Evolutionary conservation across 2,113 vertebrate genomes (phyloP).

Genomic region (Dicerorhinus sumatrensis): DNA sequence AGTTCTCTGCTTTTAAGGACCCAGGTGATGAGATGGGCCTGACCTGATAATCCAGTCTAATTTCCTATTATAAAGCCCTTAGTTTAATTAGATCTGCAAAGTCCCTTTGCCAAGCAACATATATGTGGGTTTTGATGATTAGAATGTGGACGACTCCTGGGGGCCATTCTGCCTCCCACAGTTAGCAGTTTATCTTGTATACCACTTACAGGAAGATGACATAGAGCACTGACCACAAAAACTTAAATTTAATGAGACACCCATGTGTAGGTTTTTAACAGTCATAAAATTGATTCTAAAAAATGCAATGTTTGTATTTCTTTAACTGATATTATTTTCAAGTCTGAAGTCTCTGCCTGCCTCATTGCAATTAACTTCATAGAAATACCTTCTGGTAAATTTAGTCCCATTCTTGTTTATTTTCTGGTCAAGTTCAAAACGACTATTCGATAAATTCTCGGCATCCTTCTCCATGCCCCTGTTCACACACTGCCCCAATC

Average conservation of each 20-base stretch:
- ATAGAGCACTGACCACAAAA: not conserved
- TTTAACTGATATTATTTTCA: not conserved
- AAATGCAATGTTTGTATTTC: not conserved
- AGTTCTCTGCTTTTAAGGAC: not conserved
- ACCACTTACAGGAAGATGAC: not conserved
- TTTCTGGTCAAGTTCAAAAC: not conserved
- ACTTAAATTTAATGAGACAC: not conserved
- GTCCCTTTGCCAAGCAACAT: not conserved
- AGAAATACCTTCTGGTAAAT: not conserved
- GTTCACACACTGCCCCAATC: not conserved
- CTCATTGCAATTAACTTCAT: not conserved
- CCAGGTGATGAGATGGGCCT: not conserved
- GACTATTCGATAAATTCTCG: not conserved
- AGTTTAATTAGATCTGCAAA: not conserved
- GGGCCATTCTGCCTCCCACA: not conserved
- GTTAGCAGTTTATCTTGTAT: not conserved
- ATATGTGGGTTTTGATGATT: not conserved
- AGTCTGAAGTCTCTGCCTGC: not conserved
- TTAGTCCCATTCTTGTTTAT: not conserved
- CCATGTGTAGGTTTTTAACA: not conserved
- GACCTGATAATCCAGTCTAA: not conserved
- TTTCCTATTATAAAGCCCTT: not conserved
- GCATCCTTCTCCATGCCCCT: too few relatives aligned
- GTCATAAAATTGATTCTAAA: not conserved
- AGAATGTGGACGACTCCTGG: not conserved